Conservation (phyloP, 2,113 vertebrate genomes). For the Rissa tridactyla region DNA sequence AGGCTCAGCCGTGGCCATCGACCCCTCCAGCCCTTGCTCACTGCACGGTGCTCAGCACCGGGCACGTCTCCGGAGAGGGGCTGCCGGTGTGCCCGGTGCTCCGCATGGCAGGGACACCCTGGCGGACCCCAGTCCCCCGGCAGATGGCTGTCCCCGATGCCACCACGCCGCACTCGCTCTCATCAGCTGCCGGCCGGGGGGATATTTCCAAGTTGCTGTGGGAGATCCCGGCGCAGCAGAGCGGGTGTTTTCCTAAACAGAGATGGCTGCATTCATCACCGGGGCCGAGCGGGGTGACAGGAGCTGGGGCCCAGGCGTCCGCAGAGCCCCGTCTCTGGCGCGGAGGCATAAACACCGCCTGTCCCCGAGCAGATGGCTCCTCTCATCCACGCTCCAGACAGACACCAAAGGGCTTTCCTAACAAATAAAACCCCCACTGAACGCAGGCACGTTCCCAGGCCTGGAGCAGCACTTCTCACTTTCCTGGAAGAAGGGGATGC, state of each 20-base stretch:
- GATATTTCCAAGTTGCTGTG: neutral
- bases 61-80: neutral
- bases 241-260: neutral
- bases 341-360: neutral
- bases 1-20: neutral
- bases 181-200: rapidly evolving
- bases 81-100: rapidly evolving
- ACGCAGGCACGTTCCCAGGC: neutral
- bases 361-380: neutral
- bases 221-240: neutral
- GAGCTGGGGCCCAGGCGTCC: neutral
- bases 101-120: rapidly evolving
- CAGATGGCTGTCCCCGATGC: rapidly evolving
- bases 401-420: conserved; percentile 29
- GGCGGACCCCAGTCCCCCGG: rapidly evolving
- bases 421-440: neutral
- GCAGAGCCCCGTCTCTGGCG: neutral
- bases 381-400: neutral
- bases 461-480: neutral
- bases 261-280: neutral
- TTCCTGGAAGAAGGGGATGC: neutral
- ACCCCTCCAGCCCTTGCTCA: neutral
- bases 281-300: neutral
- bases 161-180: rapidly evolving
- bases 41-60: rapidly evolving